Evolutionary conservation across 1,140 invertebrate species (phyloP), one percentile per base, ranked within the genome.

Genomic region (Solen grandis): DNA sequence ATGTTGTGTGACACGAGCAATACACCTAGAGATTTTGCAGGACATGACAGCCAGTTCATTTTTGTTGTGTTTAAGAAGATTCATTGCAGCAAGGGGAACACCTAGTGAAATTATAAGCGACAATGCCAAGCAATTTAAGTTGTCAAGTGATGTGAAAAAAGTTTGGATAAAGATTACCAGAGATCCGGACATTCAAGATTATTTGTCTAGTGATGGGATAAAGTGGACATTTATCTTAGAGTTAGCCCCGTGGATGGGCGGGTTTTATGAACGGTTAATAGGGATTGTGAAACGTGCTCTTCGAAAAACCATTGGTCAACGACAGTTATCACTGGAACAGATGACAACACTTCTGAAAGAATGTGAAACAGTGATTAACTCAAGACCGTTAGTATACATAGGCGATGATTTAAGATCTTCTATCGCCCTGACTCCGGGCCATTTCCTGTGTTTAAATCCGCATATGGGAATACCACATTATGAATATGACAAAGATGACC

Each of bases 191-290:
- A 29, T 52, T 69, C 38, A 69, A 29, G 13, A 22, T n/a, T 69
- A 52, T 69, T 2, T 31, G 2, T 50, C 66, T 5, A 69, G 22
- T 14, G n/a, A 31, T 5, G 27, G n/a, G 3, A 69, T 69, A 4
- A 69, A 25, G 13, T 69, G 66, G 66, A 52, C n/a, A 13, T 69
- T 69, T 54, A 69, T 52, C 4, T 41, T 69, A 25, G 66, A 69
- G 33, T 4, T 33, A n/a, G n/a, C n/a, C n/a, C n/a, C n/a, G n/a
- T n/a, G n/a, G n/a, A n/a, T n/a, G n/a, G n/a, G n/a, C n/a, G n/a
- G n/a, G n/a, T n/a, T n/a, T n/a, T n/a, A n/a, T n/a, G n/a, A n/a
- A n/a, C n/a, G n/a, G n/a, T n/a, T n/a, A n/a, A n/a, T n/a, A n/a
- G n/a, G n/a, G n/a, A n/a, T n/a, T n/a, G n/a, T n/a, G n/a, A n/a